Conservation (phyloP, 2,797 vertebrate species). For the Micrastur ruficollis region DNA sequence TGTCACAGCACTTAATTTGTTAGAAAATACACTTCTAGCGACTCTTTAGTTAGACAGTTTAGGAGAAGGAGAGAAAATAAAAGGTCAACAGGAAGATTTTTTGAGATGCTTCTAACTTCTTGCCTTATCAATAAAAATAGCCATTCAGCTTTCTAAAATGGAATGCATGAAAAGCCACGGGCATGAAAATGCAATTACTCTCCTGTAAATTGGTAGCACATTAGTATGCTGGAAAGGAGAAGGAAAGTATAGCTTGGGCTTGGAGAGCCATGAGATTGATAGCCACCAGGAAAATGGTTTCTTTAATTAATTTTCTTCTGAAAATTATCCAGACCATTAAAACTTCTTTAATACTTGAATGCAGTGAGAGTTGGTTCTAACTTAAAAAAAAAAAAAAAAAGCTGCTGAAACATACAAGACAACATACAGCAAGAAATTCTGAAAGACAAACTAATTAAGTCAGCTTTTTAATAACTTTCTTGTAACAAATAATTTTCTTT, state of each 20-base stretch:
- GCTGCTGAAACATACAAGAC: not conserved
- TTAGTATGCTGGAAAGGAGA: constrained; percentile 57
- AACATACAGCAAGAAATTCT: not conserved
- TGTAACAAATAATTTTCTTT: constrained; percentile 4
- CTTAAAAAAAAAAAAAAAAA: not conserved
- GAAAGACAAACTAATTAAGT: constrained; percentile 1
- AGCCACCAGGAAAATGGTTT: constrained; percentile 58
- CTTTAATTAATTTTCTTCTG: constrained; percentile 66
- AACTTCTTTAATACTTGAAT: constrained; percentile 28
- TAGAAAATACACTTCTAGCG: not conserved
- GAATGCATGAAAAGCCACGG: constrained; percentile 20
- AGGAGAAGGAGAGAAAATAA: constrained; percentile 1
- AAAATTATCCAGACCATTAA: constrained; percentile 49
- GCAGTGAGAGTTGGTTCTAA: not conserved
- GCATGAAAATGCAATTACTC: constrained; percentile 58
- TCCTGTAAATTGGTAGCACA: constrained; percentile 27
- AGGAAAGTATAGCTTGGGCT: constrained; percentile 4
- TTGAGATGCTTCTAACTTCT: constrained; percentile 4
- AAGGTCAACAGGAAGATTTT: constrained; percentile 28
- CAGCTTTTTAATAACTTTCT: not conserved
- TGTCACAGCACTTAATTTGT: constrained; percentile 19
- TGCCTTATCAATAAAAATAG: constrained; percentile 49
- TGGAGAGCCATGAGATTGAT: constrained; percentile 60
- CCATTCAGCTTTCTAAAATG: not conserved
- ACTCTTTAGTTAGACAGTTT: not conserved